phyloP scores from a whole-genome alignment of 2,888 invertebrate species.

The Rhamphomyia laevipes region DNA sequence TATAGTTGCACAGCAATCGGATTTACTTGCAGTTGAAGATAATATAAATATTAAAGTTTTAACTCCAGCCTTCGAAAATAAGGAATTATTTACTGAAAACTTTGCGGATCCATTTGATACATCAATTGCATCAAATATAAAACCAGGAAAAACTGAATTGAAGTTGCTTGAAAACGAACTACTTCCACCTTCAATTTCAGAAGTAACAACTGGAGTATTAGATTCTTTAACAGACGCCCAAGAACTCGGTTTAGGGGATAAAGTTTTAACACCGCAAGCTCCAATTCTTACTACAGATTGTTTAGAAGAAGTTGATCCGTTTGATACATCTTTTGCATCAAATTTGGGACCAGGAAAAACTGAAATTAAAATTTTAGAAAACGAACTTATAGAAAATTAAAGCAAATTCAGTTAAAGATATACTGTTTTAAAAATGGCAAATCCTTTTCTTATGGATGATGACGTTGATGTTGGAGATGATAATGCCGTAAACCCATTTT shows the following conservation, averaged over 20 bases:
- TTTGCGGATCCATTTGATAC: slow-evolving; percentile 74
- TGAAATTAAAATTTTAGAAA: slow-evolving; percentile 65
- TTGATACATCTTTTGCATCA: slow-evolving; percentile 74
- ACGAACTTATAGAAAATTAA: slow-evolving; percentile 51
- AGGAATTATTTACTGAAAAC: slow-evolving; percentile 42
- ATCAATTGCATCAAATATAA: slow-evolving; percentile 60
- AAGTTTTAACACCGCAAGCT: slow-evolving; percentile 56
- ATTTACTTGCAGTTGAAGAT: slow-evolving; percentile 41
- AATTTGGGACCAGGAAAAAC: slow-evolving; percentile 67
- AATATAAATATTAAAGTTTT: slow-evolving; percentile 58
- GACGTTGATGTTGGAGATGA: slow-evolving; percentile 40
- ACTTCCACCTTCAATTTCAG: slow-evolving; percentile 36
- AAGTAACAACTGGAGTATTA: slow-evolving; percentile 29
- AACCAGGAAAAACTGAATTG: slow-evolving; percentile 65
- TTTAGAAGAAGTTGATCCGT: slow-evolving; percentile 56
- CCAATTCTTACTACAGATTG: slow-evolving; percentile 31
- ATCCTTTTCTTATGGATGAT: slow-evolving; percentile 72
- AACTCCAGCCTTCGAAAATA: slow-evolving; percentile 48
- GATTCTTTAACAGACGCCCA: slow-evolving; percentile 37
- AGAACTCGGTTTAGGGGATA: slow-evolving; percentile 45
- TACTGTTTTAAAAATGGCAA: slow-evolving; percentile 47
- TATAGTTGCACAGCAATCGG: slow-evolving; percentile 29
- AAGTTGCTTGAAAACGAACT: slow-evolving; percentile 69
- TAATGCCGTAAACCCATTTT: slow-evolving; percentile 51
- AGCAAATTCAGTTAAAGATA: neutral